Evolutionary conservation across 2,113 vertebrate genomes (phyloP).

Genomic region (Otus sunia): DNA sequence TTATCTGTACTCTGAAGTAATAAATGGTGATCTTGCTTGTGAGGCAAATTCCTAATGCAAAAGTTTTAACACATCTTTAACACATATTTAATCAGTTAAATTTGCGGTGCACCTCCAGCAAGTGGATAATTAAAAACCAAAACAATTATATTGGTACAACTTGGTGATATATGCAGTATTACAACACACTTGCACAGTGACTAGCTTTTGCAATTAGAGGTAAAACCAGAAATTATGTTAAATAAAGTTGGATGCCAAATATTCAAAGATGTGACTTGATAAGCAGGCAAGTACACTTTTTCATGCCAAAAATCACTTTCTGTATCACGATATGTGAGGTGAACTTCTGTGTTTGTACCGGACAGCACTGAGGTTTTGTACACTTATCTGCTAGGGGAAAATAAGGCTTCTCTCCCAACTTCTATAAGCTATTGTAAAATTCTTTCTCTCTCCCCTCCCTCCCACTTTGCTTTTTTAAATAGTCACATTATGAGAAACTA

Average conservation of each 20-base stretch:
- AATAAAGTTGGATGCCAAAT: background rate
- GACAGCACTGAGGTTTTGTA: background rate
- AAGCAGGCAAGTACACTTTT: background rate
- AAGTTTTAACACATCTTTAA: background rate
- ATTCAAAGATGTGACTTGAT: background rate
- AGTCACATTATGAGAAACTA: background rate
- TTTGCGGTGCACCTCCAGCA: background rate
- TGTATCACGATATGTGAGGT: rapidly evolving
- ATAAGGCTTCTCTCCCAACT: background rate
- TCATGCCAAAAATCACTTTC: background rate
- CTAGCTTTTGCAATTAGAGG: background rate
- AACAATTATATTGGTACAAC: background rate
- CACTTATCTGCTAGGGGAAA: background rate
- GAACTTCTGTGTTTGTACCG: background rate
- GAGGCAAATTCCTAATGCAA: background rate
- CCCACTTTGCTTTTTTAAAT: background rate
- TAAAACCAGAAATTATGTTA: background rate
- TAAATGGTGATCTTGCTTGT: background rate
- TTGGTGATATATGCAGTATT: background rate
- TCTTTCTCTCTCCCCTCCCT: rapidly evolving
- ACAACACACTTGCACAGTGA: background rate
- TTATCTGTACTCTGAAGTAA: background rate
- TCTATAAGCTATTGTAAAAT: background rate
- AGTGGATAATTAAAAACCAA: background rate
- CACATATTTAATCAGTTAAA: background rate